A percentile compares a stretch with the other conserved stretches of the same genome.
phyloP scores from a whole-genome alignment of 2,113 vertebrate genomes.

The Dinomys branickii region DNA sequence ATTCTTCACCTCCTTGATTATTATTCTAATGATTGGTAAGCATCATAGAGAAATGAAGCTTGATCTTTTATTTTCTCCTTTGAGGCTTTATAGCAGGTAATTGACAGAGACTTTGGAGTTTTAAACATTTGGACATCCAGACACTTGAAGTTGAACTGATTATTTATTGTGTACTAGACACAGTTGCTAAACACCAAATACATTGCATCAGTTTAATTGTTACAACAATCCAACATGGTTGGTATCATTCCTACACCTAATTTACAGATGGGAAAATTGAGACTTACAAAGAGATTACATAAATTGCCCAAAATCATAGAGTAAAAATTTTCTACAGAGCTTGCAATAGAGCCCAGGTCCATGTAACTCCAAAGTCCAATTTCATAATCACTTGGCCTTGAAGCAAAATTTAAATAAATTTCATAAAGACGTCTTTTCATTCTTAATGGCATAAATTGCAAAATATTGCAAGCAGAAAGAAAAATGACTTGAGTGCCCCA shows the following conservation, averaged over 20 bases:
- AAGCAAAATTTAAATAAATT: conserved; percentile 38
- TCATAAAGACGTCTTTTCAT: background rate
- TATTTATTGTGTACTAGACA: background rate
- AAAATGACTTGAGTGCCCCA: background rate
- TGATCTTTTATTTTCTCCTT: background rate
- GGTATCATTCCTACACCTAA: background rate
- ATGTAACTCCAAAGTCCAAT: conserved; percentile 48
- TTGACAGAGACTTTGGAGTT: conserved; percentile 23
- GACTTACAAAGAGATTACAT: background rate
- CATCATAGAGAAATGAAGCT: background rate
- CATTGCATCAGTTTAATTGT: background rate
- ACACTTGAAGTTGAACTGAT: background rate
- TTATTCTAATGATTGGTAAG: conserved; percentile 6
- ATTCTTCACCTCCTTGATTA: background rate
- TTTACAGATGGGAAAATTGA: conserved; percentile 24
- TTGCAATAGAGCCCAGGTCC: background rate
- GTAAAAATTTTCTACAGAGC: background rate
- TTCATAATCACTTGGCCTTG: conserved; percentile 18
- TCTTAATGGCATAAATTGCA: background rate
- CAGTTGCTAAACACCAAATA: background rate
- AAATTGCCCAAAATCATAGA: conserved; percentile 1
- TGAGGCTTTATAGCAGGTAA: conserved; percentile 31
- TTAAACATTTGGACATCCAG: conserved; percentile 22
- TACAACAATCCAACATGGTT: background rate
- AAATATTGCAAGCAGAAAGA: conserved; percentile 26